Percentiles rank a stretch among this genome's conserved stretches.
Conservation (phyloP, 2,888 invertebrate genomes). For the Amphipyra berbera region DNA sequence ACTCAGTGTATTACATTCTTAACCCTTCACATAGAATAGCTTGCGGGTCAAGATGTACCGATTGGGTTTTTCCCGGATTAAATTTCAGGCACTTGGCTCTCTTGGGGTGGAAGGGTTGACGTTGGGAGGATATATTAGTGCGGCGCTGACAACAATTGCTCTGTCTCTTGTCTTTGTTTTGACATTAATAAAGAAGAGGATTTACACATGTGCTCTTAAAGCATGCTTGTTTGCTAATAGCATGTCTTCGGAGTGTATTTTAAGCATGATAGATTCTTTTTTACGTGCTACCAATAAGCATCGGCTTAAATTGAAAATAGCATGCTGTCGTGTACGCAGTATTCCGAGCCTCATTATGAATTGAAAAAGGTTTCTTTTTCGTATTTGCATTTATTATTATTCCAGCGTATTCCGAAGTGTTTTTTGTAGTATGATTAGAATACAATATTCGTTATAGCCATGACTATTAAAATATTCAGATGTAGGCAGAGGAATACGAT, state of each 20-base stretch:
- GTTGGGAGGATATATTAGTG: constrained; percentile 27
- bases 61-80: constrained; percentile 63
- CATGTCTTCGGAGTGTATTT: too few relatives aligned
- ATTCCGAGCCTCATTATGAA: too few relatives aligned
- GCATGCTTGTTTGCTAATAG: too few relatives aligned
- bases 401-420: too few relatives aligned
- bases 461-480: too few relatives aligned
- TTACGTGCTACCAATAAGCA: not conserved
- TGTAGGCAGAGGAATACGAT: too few relatives aligned
- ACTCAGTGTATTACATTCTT: constrained; percentile 55
- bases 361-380: constrained; percentile 4
- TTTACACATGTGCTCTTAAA: too few relatives aligned
- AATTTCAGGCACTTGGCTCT: constrained; percentile 57
- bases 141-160: constrained; percentile 43
- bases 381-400: not conserved
- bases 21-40: constrained; percentile 59
- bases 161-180: constrained; percentile 29
- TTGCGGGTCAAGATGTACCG: constrained; percentile 60
- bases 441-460: too few relatives aligned
- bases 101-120: constrained; percentile 50
- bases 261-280: too few relatives aligned
- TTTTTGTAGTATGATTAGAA: too few relatives aligned
- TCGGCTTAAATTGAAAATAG: too few relatives aligned
- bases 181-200: constrained; percentile 24
- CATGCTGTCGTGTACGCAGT: too few relatives aligned